phyloP scores from a whole-genome alignment of 2,797 vertebrate species.

The Chiroxiphia lanceolata region DNA sequence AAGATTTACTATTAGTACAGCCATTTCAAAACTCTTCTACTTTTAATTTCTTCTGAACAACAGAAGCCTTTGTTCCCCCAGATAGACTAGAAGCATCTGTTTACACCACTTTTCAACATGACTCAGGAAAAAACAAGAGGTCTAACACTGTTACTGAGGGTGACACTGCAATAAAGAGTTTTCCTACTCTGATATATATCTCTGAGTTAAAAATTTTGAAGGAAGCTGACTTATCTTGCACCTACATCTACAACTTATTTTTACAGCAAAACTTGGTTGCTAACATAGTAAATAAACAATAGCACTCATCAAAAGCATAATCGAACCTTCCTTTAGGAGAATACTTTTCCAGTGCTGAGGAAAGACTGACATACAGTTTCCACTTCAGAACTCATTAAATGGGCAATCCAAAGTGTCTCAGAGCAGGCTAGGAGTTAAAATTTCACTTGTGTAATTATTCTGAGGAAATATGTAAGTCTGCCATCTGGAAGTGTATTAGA shows the following conservation, averaged over 20 bases:
- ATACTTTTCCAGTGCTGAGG: background rate
- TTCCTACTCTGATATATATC: background rate
- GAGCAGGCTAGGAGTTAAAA: constrained; percentile 53
- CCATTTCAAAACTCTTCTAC: background rate
- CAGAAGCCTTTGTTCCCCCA: background rate
- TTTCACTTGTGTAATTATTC: constrained; percentile 46
- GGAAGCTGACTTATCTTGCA: background rate
- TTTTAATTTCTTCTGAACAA: background rate
- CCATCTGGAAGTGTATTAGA: constrained; percentile 68
- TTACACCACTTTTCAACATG: background rate
- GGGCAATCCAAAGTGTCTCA: background rate
- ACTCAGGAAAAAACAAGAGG: background rate
- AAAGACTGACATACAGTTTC: background rate
- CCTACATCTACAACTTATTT: background rate
- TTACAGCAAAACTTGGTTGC: background rate
- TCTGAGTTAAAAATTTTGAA: background rate
- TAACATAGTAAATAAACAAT: background rate
- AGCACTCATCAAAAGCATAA: background rate
- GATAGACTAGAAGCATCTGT: background rate
- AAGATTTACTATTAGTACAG: background rate
- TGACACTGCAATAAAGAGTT: background rate
- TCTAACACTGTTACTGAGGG: background rate
- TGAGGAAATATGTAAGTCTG: constrained; percentile 54
- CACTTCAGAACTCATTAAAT: constrained; percentile 5
- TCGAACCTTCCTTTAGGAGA: background rate